Evolutionary conservation across 30 jellyfish, hydroid and myxozoan genomes (phyloP).

Genomic region (Chrysaora quinquecirrha): DNA sequence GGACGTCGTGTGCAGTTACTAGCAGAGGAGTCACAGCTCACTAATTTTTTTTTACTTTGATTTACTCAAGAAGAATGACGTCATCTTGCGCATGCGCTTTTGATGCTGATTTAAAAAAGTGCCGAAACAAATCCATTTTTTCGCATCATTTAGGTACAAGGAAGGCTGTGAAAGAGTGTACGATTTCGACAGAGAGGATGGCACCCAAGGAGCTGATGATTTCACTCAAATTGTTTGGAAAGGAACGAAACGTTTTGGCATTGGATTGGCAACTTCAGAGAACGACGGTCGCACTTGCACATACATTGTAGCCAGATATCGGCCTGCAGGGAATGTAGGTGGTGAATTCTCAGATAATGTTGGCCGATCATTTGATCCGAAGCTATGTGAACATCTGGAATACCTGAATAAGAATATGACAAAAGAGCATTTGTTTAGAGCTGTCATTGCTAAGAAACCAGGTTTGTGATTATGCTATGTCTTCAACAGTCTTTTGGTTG

Average conservation of each 20-base stretch:
- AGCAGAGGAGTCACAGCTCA: too few relatives aligned
- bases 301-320: conserved; percentile 89
- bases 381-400: conserved; percentile 14
- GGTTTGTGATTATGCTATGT: too few relatives aligned
- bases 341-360: conserved; percentile 78
- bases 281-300: conserved; percentile 81
- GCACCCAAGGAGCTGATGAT: conserved; percentile 80
- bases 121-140: too few relatives aligned
- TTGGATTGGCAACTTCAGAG: conserved; percentile 77
- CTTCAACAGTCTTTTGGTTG: too few relatives aligned
- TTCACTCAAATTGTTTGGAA: conserved; percentile 94
- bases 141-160: conserved; percentile 75
- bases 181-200: conserved; percentile 68
- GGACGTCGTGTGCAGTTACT: too few relatives aligned
- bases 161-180: conserved; percentile 72
- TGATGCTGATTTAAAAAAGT: too few relatives aligned
- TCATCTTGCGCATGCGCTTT: too few relatives aligned
- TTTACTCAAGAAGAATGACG: too few relatives aligned
- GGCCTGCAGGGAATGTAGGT: conserved; percentile 80
- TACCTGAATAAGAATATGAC: background rate
- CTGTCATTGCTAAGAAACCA: background rate
- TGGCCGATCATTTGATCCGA: conserved; percentile 10
- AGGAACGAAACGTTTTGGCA: conserved; percentile 79
- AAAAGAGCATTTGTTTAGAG: background rate
- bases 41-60: too few relatives aligned